These are phyloP conservation scores for Maconellicoccus hirsutus DNA, from an alignment of 1,140 invertebrate species.

Conservation along the genomic window DNA sequence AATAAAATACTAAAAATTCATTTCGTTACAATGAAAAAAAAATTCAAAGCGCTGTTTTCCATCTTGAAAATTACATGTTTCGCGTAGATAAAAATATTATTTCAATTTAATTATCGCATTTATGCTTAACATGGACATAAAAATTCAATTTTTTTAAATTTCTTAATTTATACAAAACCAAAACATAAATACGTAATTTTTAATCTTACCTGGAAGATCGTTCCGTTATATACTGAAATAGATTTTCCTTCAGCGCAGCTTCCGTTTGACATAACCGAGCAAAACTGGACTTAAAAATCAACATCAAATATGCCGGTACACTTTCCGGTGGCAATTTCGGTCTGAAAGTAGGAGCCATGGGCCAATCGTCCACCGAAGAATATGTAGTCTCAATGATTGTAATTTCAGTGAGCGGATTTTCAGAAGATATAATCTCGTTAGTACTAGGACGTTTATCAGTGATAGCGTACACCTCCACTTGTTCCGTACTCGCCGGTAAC, in stretches of 20 bases:
- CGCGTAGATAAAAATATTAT: too few relatives aligned
- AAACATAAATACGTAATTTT: background rate
- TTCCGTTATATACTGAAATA: background rate
- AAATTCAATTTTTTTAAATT: too few relatives aligned
- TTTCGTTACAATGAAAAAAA: too few relatives aligned
- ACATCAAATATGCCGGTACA: slow-evolving; percentile 2
- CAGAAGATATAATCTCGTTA: background rate
- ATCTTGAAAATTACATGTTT: too few relatives aligned
- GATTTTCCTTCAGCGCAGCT: slow-evolving; percentile 12
- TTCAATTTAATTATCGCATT: too few relatives aligned
- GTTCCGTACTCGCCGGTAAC: background rate
- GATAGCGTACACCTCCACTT: background rate
- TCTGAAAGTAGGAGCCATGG: background rate
- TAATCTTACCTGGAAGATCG: background rate
- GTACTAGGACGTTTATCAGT: background rate
- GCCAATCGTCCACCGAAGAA: background rate
- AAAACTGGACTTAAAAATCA: slow-evolving; percentile 11
- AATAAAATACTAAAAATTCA: background rate
- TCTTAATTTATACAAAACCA: too few relatives aligned
- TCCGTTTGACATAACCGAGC: slow-evolving; percentile 10
- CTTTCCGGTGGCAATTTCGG: background rate
- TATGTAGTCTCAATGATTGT: background rate
- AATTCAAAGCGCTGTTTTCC: too few relatives aligned
- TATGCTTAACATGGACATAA: too few relatives aligned
- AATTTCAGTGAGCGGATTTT: background rate